These are phyloP conservation scores for Alexandromys fortis DNA, from an alignment of 2,113 vertebrate genomes.

Conservation along the genomic window DNA sequence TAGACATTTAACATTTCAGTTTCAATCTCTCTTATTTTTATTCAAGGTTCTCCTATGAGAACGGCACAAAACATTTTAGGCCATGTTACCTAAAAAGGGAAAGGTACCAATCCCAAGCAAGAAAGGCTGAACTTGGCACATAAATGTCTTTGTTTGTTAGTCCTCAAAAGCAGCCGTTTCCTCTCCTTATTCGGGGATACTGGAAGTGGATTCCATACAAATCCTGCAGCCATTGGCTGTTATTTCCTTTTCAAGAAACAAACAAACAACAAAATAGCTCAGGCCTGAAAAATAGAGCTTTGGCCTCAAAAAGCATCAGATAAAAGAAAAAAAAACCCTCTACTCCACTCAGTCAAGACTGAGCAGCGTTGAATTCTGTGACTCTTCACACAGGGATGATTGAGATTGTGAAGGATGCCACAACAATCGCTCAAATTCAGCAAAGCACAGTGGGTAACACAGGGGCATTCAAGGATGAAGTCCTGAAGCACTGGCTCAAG, in stretches of 20 bases:
- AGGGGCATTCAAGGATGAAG: slow-evolving; percentile 97
- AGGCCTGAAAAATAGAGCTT: slow-evolving; percentile 17
- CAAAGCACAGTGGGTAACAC: slow-evolving; percentile 98
- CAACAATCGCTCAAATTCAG: slow-evolving; percentile 99
- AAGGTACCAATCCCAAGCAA: neutral
- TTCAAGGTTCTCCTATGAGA: slow-evolving; percentile 52
- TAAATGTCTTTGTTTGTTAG: neutral
- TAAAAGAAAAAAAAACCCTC: neutral
- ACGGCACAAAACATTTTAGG: slow-evolving; percentile 37
- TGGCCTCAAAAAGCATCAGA: neutral
- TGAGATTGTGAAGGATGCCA: slow-evolving; percentile 98
- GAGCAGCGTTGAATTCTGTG: neutral
- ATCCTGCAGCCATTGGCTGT: neutral
- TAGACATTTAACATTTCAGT: slow-evolving; percentile 64
- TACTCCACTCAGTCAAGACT: neutral
- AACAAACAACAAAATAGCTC: neutral
- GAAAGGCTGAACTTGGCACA: neutral
- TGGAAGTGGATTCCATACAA: neutral
- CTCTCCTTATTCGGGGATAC: neutral
- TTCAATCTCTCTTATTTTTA: slow-evolving; percentile 67
- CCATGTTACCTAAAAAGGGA: neutral
- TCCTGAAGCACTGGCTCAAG: slow-evolving; percentile 96
- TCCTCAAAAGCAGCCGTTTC: slow-evolving; percentile 8
- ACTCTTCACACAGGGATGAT: slow-evolving; percentile 92
- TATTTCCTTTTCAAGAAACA: neutral